Evolutionary conservation across 2,113 vertebrate genomes (phyloP).

Genomic region (Erinaceus europaeus): DNA sequence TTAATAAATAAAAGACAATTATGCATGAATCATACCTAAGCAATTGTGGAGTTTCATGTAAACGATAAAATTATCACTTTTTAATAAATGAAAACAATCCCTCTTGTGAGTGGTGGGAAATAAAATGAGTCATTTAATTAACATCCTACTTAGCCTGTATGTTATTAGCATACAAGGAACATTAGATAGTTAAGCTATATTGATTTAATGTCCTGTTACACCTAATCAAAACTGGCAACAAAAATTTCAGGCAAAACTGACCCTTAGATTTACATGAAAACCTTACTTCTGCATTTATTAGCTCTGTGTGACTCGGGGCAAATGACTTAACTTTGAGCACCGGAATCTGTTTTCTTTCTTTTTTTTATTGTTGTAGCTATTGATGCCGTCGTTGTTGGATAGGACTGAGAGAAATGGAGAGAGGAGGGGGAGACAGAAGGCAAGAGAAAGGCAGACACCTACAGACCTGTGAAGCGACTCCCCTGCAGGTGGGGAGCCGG

Average conservation of each 20-base stretch:
- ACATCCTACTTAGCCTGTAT: background rate
- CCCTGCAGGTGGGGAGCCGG: too few species aligned
- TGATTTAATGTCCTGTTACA: background rate
- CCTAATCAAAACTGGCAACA: background rate
- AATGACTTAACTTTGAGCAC: background rate
- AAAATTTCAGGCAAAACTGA: constrained; percentile 17
- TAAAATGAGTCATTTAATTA: constrained; percentile 28
- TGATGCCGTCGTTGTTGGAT: too few species aligned
- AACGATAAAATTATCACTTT: constrained; percentile 20
- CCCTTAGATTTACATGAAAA: background rate
- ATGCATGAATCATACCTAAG: background rate
- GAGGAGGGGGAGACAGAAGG: too few species aligned
- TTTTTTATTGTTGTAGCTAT: too few species aligned
- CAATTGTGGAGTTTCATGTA: background rate
- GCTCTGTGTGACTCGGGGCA: background rate
- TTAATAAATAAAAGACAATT: constrained; percentile 31
- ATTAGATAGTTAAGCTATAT: background rate
- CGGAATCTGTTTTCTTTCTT: too few species aligned
- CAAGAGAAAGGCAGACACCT: too few species aligned
- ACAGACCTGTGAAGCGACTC: too few species aligned
- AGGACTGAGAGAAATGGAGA: too few species aligned
- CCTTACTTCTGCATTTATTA: background rate
- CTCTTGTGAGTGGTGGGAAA: background rate
- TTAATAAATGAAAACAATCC: constrained; percentile 9
- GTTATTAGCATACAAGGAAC: background rate